Evolutionary conservation across 2,113 vertebrate species (phyloP).

Genomic region (Myanophis thanlyinensis): DNA sequence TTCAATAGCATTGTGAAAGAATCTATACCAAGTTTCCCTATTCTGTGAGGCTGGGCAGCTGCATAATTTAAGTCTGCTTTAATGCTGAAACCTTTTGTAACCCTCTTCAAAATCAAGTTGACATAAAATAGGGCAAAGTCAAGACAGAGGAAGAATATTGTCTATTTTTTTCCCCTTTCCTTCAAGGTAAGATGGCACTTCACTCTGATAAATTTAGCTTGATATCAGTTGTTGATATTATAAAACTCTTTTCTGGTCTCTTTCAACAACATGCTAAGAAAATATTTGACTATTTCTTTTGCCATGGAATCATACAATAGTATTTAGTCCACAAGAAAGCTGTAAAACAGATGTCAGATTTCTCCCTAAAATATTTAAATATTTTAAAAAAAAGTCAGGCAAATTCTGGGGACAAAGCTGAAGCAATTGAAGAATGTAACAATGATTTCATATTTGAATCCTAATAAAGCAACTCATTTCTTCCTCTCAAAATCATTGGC

Average conservation of each 20-base stretch:
- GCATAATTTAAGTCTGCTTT: conserved; percentile 73
- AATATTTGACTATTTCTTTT: conserved; percentile 63
- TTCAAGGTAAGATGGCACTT: conserved; percentile 50
- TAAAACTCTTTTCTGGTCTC: neutral
- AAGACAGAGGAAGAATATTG: conserved; percentile 56
- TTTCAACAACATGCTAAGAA: conserved; percentile 40
- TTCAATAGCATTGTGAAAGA: conserved; percentile 83
- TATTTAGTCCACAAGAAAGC: conserved; percentile 53
- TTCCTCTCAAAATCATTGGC: neutral
- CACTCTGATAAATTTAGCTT: conserved; percentile 31
- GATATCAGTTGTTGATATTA: conserved; percentile 19
- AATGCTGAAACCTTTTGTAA: conserved; percentile 67
- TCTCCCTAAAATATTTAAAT: neutral
- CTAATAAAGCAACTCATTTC: neutral
- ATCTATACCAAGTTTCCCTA: conserved; percentile 76
- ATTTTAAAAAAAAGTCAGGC: neutral
- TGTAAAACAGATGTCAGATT: neutral
- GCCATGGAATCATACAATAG: conserved; percentile 58
- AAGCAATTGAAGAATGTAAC: neutral
- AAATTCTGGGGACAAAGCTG: neutral
- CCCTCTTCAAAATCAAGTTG: conserved; percentile 71
- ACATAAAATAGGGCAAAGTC: conserved; percentile 68
- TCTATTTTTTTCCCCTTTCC: conserved; percentile 39
- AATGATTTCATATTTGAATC: neutral
- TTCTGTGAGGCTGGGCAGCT: conserved; percentile 76